Evolutionary conservation across 2,888 invertebrate genomes (phyloP).

Genomic region (Nowickia ferox): DNA sequence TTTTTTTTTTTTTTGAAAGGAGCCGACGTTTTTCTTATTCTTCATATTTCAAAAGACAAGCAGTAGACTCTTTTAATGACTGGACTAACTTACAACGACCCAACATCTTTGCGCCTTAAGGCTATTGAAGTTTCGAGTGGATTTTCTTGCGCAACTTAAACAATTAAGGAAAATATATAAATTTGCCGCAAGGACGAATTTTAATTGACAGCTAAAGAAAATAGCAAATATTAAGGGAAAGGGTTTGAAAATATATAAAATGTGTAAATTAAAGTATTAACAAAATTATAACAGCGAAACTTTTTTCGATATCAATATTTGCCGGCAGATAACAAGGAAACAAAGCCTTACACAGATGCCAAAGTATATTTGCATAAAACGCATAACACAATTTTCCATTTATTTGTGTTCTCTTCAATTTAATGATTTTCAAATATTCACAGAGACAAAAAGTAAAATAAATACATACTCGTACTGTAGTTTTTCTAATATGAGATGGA

Average conservation of each 20-base stretch:
- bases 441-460: no score
- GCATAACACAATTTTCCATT: no score
- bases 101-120: constrained; percentile 18
- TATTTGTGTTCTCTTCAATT: no score
- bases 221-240: background rate
- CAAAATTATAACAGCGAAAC: no score
- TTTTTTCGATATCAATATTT: no score
- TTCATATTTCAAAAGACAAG: background rate
- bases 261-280: background rate
- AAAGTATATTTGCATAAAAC: no score
- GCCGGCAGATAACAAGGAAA: no score
- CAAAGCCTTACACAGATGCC: no score
- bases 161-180: constrained; percentile 17
- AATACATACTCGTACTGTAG: no score
- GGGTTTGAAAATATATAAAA: background rate
- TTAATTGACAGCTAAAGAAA: constrained; percentile 42
- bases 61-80: background rate
- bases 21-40: background rate
- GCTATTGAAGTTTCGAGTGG: background rate
- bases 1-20: background rate
- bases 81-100: background rate
- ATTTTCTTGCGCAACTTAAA: constrained; percentile 34
- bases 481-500: no score
- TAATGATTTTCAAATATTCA: no score
- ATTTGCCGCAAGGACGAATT: constrained; percentile 15